Evolutionary conservation across 30 jellyfish, hydroid and myxozoan genomes (phyloP).

Genomic region (Hydractinia symbiolongicarpus): DNA sequence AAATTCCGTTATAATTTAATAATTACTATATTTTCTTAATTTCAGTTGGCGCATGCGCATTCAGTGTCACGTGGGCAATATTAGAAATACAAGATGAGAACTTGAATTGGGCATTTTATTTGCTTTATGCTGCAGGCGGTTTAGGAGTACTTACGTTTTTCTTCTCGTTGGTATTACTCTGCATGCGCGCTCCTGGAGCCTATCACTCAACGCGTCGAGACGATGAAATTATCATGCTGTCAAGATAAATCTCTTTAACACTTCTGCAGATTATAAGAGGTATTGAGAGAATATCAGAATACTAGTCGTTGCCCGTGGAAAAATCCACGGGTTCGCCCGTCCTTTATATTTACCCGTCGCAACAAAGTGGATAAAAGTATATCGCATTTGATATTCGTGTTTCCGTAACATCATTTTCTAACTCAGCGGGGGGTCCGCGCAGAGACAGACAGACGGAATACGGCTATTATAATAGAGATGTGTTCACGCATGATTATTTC

Average conservation of each 20-base stretch:
- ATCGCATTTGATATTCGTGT: no score
- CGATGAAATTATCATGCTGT: constrained; percentile 28
- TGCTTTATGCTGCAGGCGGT: constrained; percentile 24
- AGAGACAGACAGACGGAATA: no score
- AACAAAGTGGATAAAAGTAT: no score
- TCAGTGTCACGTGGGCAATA: constrained; percentile 5
- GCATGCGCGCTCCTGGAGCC: constrained; percentile 30
- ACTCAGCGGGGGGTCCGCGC: no score
- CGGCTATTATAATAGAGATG: no score
- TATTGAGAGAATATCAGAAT: no score
- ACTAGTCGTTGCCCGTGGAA: no score
- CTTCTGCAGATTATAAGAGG: no score
- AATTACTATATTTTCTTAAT: neutral
- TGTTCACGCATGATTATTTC: no score
- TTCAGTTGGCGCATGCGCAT: constrained; percentile 1
- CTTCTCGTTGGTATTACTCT: constrained; percentile 14
- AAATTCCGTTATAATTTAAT: neutral
- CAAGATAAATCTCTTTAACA: neutral
- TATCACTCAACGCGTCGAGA: constrained; percentile 25
- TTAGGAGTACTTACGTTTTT: constrained; percentile 12
- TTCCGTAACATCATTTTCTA: no score
- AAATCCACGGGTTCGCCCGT: no score
- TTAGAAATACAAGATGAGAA: neutral
- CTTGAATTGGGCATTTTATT: constrained; percentile 22
- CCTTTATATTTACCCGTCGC: no score